A percentile compares a stretch with the other conserved stretches of the same genome.
phyloP scores from a whole-genome alignment of 2,113 vertebrate genomes.

The Urocitellus parryii region DNA sequence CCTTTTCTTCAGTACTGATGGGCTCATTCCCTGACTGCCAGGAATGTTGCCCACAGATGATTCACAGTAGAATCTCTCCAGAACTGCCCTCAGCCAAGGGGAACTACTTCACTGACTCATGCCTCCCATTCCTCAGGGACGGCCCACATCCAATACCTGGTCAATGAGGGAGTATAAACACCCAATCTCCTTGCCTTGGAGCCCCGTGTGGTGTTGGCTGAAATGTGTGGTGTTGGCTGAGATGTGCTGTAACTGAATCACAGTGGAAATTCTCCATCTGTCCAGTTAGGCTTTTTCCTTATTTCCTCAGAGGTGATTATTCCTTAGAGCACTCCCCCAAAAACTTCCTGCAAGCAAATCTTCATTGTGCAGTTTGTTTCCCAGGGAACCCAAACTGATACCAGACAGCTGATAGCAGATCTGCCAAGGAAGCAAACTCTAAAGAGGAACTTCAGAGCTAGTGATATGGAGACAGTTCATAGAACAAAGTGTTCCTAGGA shows the following conservation, averaged over 20 bases:
- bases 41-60: background rate
- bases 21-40: background rate
- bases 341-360: slow-evolving; percentile 23
- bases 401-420: background rate
- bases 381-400: background rate
- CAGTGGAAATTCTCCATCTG: background rate
- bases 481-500: background rate
- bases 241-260: background rate
- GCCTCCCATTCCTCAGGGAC: background rate
- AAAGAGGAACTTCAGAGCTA: slow-evolving; percentile 14
- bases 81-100: background rate
- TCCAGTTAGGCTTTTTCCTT: background rate
- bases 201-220: background rate
- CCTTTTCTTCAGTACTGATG: background rate
- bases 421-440: background rate
- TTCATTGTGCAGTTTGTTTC: background rate
- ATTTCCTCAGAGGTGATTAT: background rate
- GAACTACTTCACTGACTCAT: background rate
- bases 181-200: background rate
- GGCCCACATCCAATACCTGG: background rate
- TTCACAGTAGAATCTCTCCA: background rate
- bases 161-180: background rate
- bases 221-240: background rate
- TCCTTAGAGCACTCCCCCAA: background rate
- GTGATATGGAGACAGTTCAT: background rate